Evolutionary conservation across 2,888 invertebrate species (phyloP), one percentile per base, ranked within the genome.

Genomic region (Hecatera dysodea): DNA sequence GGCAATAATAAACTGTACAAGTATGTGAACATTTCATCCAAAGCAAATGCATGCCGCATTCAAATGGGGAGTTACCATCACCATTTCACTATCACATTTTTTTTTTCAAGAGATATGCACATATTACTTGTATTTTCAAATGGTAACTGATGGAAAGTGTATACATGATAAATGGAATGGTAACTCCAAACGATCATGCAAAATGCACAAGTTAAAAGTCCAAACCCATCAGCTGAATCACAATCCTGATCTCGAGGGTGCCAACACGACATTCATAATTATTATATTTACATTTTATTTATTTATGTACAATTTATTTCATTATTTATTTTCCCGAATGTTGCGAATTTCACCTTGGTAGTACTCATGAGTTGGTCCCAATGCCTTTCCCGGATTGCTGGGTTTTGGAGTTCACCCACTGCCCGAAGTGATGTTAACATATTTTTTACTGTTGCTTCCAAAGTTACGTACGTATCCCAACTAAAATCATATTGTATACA

Each of bases 301-400:
- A 72, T 78, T 86, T 92, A 92, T 91, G 83, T 92, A 92, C 91
- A 91, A 59, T 77, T 57, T 79, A 78, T 72, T 80, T 80, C 42
- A 22, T 39, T 53, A 81, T 83, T 84, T 78, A 83, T 82, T 66
- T 79, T 79, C 72, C 78, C 76, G 74, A 73, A 60, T 76, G 70
- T 75, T 81, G 80, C 75, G 81, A 76, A 68, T 48, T 71, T 92
- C 89, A 98, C 98, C 98, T 99, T 99, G 24, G 99, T 99, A 61
- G 99, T 98, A 87, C 97, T 97, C 98, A 99, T 99, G 63, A 99
- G 96, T 93, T 99, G 99, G 90, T 98, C 97, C 99, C 99, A 99
- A 94, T 99, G 99, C 29, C 99, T 96, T 93, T 99, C 99, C 73
- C 99, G 97, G 81, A 99, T 99, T 0, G 99, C 99, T 53, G 99